phyloP scores from a whole-genome alignment of 2,113 vertebrate genomes.

The Paralichthys olivaceus region DNA sequence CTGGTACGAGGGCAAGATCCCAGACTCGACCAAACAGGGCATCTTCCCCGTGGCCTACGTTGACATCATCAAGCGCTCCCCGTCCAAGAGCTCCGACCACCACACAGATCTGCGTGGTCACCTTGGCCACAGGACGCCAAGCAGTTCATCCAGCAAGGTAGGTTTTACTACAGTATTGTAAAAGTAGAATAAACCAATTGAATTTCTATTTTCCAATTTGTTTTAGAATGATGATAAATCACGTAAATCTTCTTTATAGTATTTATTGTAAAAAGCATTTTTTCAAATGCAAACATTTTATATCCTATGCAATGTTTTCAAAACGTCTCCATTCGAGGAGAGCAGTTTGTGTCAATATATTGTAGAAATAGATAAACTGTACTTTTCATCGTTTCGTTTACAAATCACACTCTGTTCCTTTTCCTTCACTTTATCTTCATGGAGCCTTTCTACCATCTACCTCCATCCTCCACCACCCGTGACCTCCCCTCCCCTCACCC shows the following conservation, averaged over 20 bases:
- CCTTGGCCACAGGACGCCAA: constrained; percentile 86
- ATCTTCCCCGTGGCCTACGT: constrained; percentile 98
- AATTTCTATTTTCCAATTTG: neutral
- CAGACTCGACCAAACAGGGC: constrained; percentile 93
- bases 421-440: constrained; percentile 60
- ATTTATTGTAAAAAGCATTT: neutral
- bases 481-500: constrained; percentile 72
- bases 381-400: neutral
- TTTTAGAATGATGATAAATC: neutral
- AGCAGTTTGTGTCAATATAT: neutral
- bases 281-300: constrained; percentile 1
- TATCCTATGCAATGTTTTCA: neutral
- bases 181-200: neutral
- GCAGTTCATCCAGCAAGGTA: constrained; percentile 90
- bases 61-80: constrained; percentile 90
- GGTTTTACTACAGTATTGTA: constrained; percentile 29
- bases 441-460: constrained; percentile 77
- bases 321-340: neutral
- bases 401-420: constrained; percentile 63
- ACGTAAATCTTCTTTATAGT: neutral
- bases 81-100: constrained; percentile 85
- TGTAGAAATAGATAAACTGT: too few relatives aligned
- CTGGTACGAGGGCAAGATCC: constrained; percentile 98
- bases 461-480: constrained; percentile 69
- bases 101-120: constrained; percentile 87